Percentiles rank a stretch among this genome's conserved stretches.
These are phyloP conservation scores for Taxidea taxus DNA, from an alignment of 2,113 vertebrate species.

Conservation along the genomic window DNA sequence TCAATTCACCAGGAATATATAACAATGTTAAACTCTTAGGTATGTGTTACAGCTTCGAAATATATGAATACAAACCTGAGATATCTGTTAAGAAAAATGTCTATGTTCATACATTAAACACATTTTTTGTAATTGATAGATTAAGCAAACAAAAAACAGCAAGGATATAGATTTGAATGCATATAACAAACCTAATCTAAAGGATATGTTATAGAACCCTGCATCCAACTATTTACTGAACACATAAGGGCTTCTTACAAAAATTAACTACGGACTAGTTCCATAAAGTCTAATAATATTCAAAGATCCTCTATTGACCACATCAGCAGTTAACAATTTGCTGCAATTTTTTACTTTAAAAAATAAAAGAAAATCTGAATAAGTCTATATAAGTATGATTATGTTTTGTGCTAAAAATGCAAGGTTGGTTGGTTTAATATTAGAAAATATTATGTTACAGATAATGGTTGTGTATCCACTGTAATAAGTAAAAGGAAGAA, in stretches of 20 bases:
- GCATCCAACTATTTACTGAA: constrained; percentile 1
- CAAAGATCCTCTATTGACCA: background rate
- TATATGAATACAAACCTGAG: constrained; percentile 21
- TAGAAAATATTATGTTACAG: background rate
- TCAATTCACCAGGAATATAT: background rate
- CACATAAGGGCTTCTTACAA: background rate
- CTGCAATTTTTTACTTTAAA: too few species aligned
- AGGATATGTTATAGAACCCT: background rate
- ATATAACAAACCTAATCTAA: background rate
- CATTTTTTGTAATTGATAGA: background rate
- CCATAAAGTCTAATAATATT: background rate
- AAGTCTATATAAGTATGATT: background rate
- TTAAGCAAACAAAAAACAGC: background rate
- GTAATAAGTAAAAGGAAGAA: background rate
- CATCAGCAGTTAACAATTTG: background rate
- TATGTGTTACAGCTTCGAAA: constrained; percentile 2
- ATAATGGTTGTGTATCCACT: background rate
- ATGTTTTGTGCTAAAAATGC: background rate
- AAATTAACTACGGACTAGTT: background rate
- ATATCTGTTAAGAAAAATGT: constrained; percentile 16
- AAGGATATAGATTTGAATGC: background rate
- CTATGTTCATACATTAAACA: background rate
- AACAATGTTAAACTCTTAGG: constrained; percentile 30
- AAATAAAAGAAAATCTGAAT: background rate
- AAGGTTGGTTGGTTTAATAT: constrained; percentile 25